Conservation (phyloP, 1,140 invertebrate genomes). For the Acromyrmex heyeri region DNA sequence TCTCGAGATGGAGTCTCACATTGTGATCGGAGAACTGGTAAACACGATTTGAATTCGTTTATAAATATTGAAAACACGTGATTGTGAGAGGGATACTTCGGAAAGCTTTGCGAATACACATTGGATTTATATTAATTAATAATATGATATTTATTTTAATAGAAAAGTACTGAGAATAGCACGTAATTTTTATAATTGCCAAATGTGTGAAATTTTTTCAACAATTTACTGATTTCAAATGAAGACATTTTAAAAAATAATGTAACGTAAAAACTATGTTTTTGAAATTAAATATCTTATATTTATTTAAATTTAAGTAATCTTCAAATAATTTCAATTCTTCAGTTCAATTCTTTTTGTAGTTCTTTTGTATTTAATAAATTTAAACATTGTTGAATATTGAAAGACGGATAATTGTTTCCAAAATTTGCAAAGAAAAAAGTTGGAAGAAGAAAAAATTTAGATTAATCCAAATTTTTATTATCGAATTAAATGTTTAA, state of each 20-base stretch:
- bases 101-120: neutral
- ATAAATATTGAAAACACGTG: slow-evolving; percentile 8
- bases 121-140: neutral
- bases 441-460: neutral
- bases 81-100: neutral
- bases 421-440: neutral
- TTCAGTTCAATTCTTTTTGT: too few species aligned
- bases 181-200: neutral
- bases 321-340: too few species aligned
- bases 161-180: neutral
- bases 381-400: too few species aligned
- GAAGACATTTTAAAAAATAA: too few species aligned
- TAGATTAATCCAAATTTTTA: neutral
- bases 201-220: neutral
- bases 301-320: too few species aligned
- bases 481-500: too few species aligned
- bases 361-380: too few species aligned
- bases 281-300: too few species aligned
- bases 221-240: too few species aligned
- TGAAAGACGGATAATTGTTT: neutral
- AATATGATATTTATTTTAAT: neutral
- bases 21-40: neutral
- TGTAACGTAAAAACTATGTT: too few species aligned
- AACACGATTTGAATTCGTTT: slow-evolving; percentile 24
- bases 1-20: neutral